Percentiles rank a stretch among this genome's conserved stretches.
phyloP scores from a whole-genome alignment of 30 jellyfish, hydroid and myxozoan genomes.

The Hydractinia symbiolongicarpus region DNA sequence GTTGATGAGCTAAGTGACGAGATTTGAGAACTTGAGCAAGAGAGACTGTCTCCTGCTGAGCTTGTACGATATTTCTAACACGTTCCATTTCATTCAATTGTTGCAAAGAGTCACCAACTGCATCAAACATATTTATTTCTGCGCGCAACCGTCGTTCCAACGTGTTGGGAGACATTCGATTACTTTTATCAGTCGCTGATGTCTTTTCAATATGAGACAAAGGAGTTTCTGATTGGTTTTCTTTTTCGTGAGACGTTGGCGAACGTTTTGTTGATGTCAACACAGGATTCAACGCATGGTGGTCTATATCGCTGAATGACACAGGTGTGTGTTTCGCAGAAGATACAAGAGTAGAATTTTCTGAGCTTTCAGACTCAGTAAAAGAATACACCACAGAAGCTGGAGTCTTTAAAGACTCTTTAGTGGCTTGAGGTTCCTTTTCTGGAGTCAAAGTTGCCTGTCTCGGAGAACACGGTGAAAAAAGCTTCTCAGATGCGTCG shows the following conservation, averaged over 20 bases:
- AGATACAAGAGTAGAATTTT: neutral
- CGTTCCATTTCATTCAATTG: constrained; percentile 72
- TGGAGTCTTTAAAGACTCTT: too few relatives aligned
- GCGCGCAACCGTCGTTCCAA: constrained; percentile 77
- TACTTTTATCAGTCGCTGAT: neutral
- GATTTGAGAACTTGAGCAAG: constrained; percentile 80
- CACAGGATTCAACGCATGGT: constrained; percentile 20
- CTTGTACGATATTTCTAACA: constrained; percentile 57
- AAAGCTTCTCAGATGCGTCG: constrained; percentile 20
- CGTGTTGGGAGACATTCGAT: constrained; percentile 64
- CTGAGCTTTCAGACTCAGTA: too few relatives aligned
- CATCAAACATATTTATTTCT: constrained; percentile 66
- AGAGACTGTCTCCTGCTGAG: constrained; percentile 89
- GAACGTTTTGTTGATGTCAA: constrained; percentile 20
- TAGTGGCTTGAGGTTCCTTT: too few relatives aligned
- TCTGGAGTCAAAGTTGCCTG: neutral
- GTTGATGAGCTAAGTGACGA: constrained; percentile 58
- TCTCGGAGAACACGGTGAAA: constrained; percentile 19
- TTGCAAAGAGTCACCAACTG: constrained; percentile 75
- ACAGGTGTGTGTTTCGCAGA: neutral
- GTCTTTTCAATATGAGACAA: neutral
- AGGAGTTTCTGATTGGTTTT: neutral
- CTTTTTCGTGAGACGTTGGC: neutral
- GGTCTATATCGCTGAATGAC: neutral
- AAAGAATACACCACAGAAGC: too few relatives aligned